Conservation (phyloP, 2,888 invertebrate genomes). For the Imbricaverruca yamaguchii region DNA sequence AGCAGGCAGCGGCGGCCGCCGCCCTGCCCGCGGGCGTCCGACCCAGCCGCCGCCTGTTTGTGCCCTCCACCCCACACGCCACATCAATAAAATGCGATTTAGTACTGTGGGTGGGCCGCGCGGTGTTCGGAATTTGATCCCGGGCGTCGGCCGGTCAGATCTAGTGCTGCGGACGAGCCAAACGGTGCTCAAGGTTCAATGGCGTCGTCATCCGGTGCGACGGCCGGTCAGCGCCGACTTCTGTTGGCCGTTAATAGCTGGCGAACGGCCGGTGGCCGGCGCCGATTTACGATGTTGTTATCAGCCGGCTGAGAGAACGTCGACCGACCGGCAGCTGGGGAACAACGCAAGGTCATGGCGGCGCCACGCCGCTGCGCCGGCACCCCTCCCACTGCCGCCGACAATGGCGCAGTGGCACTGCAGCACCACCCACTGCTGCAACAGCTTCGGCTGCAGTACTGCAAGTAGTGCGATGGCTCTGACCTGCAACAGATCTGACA, state of each 20-base stretch:
- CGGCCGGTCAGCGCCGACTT: too few species aligned
- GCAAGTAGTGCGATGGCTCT: too few species aligned
- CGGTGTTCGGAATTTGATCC: too few species aligned
- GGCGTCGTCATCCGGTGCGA: too few species aligned
- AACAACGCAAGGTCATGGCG: background rate
- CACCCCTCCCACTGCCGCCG: background rate
- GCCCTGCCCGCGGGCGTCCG: background rate
- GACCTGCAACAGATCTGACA: too few species aligned
- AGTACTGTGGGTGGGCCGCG: background rate
- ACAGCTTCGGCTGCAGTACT: too few species aligned
- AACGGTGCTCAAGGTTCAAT: too few species aligned
- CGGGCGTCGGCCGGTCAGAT: too few species aligned
- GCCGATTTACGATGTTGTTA: slow-evolving; percentile 5
- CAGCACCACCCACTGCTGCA: too few species aligned
- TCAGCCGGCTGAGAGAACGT: background rate
- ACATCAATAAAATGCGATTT: background rate
- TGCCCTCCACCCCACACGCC: background rate
- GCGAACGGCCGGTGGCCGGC: background rate
- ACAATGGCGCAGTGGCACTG: background rate
- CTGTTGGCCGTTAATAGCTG: background rate
- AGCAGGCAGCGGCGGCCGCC: background rate
- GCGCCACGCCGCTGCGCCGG: background rate
- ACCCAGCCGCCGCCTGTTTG: background rate
- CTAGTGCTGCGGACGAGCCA: background rate
- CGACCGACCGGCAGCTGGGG: background rate